phyloP scores from a whole-genome alignment of 1,140 invertebrate species.

The Drosophila mayri region DNA sequence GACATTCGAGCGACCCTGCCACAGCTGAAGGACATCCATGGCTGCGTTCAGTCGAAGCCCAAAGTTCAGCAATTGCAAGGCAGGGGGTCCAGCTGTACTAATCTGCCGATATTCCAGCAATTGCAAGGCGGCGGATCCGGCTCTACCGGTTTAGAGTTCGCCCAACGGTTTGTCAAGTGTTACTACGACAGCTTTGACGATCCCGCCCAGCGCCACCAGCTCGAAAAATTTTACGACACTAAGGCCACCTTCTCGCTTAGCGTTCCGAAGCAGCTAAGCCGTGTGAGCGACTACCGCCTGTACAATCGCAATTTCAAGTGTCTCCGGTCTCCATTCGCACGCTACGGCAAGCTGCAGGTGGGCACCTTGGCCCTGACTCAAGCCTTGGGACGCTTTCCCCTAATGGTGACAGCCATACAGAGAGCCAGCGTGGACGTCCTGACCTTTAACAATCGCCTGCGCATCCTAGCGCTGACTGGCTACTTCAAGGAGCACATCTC shows the following conservation, averaged over 20 bases:
- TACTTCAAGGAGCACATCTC: background rate
- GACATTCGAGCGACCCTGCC: constrained; percentile 25
- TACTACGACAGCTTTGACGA: constrained; percentile 41
- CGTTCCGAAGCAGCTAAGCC: constrained; percentile 2
- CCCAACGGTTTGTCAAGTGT: background rate
- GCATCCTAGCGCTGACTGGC: constrained; percentile 32
- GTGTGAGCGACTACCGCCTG: constrained; percentile 12
- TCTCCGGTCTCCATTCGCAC: constrained; percentile 13
- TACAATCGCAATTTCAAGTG: constrained; percentile 35
- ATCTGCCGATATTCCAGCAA: background rate
- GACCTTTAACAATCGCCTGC: background rate
- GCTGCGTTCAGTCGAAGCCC: background rate
- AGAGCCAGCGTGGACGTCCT: constrained; percentile 4
- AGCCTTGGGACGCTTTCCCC: constrained; percentile 35
- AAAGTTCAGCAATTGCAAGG: too few relatives aligned
- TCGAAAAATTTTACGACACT: constrained; percentile 14
- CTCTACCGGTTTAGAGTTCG: background rate
- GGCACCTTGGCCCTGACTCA: constrained; percentile 2
- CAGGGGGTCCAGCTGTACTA: too few relatives aligned
- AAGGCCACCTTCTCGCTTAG: constrained; percentile 39
- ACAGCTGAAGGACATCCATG: constrained; percentile 10
- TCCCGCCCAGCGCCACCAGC: background rate
- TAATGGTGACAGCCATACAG: background rate
- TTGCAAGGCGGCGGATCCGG: background rate
- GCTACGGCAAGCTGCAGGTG: constrained; percentile 24